Conservation (phyloP, 2,797 vertebrate species). For the Natrix natrix region DNA sequence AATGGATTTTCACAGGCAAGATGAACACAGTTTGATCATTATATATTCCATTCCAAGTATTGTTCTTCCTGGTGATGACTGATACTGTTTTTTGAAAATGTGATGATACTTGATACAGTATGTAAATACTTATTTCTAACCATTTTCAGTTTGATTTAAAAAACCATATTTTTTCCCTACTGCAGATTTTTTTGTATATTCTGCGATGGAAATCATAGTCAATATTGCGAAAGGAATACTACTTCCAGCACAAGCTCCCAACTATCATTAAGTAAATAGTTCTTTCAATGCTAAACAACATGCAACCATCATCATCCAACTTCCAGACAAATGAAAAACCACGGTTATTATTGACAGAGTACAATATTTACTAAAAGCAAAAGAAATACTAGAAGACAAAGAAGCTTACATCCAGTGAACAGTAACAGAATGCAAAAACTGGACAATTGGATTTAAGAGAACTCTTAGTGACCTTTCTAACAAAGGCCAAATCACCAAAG, state of each 20-base stretch:
- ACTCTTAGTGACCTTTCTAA: background rate
- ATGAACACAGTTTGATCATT: background rate
- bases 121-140: background rate
- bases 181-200: background rate
- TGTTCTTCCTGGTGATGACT: background rate
- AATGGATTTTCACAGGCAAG: background rate
- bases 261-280: background rate
- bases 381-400: background rate
- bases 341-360: background rate
- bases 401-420: background rate
- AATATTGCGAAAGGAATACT: background rate
- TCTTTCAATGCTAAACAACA: background rate
- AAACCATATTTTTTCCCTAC: background rate
- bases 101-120: background rate
- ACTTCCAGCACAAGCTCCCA: background rate
- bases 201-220: background rate
- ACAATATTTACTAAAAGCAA: background rate
- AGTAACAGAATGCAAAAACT: background rate
- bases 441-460: background rate
- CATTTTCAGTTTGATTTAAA: background rate
- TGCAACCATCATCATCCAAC: conserved; percentile 1
- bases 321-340: background rate
- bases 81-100: background rate
- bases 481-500: background rate
- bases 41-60: background rate